These are phyloP conservation scores for Drosophila lutescens DNA, from an alignment of 2,888 invertebrate genomes.

Conservation along the genomic window DNA sequence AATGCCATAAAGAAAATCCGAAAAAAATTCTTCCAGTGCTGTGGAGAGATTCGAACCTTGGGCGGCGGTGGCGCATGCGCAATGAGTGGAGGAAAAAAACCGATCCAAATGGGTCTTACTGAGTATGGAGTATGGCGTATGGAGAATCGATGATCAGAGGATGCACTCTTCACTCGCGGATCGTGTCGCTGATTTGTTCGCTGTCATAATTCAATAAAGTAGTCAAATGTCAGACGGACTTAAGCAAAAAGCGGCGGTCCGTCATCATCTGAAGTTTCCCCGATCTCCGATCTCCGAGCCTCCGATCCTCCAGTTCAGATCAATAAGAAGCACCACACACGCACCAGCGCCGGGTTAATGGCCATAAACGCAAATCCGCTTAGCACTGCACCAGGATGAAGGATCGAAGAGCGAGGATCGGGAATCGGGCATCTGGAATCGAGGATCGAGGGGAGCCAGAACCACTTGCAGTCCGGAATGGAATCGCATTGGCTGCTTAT, in stretches of 20 bases:
- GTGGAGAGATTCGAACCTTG: background rate
- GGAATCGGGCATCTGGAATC: background rate
- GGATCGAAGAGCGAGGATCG: background rate
- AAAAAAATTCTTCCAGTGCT: slow-evolving; percentile 1
- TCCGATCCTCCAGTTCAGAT: background rate
- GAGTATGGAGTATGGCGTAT: background rate
- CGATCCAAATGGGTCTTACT: background rate
- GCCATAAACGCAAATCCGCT: slow-evolving; percentile 65
- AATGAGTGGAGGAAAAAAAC: slow-evolving; percentile 49
- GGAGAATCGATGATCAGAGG: slow-evolving; percentile 15
- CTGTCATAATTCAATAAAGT: slow-evolving; percentile 83
- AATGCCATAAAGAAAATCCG: too few species aligned
- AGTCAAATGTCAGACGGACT: slow-evolving; percentile 73
- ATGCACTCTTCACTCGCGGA: slow-evolving; percentile 20
- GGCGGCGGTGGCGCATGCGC: slow-evolving; percentile 62
- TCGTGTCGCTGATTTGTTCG: slow-evolving; percentile 80
- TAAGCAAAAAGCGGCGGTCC: slow-evolving; percentile 55
- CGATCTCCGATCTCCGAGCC: background rate
- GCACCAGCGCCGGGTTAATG: slow-evolving; percentile 53
- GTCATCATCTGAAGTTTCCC: background rate
- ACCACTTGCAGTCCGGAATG: slow-evolving; percentile 17
- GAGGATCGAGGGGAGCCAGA: background rate
- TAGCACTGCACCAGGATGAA: slow-evolving; percentile 32
- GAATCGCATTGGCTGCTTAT: background rate
- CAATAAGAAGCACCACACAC: slow-evolving; percentile 5